Evolutionary conservation across 2,797 vertebrate species (phyloP), one percentile per base, ranked within the genome.

Genomic region (Typhlichthys subterraneus): DNA sequence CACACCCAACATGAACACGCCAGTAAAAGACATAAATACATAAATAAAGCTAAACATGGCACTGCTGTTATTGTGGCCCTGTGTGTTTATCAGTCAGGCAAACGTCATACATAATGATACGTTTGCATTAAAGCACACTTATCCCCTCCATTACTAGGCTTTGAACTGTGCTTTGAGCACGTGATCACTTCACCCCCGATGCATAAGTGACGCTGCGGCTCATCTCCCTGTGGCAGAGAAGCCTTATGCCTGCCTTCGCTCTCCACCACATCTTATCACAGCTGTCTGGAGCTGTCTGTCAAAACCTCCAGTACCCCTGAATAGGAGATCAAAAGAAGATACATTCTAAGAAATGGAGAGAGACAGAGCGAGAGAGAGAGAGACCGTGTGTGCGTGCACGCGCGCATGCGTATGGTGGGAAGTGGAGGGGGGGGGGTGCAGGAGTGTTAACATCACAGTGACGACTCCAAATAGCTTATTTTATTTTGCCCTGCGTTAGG

Each of bases 261-360:
- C 92, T 91, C 88, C 92, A 92, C 93, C 94, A 94, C 92, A 94
- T 23, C 23, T 23, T 23, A 23, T 95, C 93, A 92, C 87, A 87
- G 83, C 90, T 85, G 93, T 93, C 94, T 94, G 91, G 91, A 93
- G 95, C 91, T 60, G 70, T 42, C 92, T 95, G 92, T 94, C 92
- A 93, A 91, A 91, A 10, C 90, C 51, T 69, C 91, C 91, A 85
- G 89, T 93, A 93, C 92, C 92, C 96, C 63, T 94, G 93, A 95
- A 94, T 94, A 91, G 89, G 85, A 94, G 94, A 97, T 98, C 93
- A 97, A 94, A 96, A 93, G 93, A 90, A 92, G 93, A 94, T 92
- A 91, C 92, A 94, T 95, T 94, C 93, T 93, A 93, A 92, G 85
- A 91, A 87, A 57, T 57, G 63, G 54, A 67, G 68, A 45, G 47